Base-by-base conservation (phyloP, 2,113 vertebrate species). In the Gobius niger region DNA sequence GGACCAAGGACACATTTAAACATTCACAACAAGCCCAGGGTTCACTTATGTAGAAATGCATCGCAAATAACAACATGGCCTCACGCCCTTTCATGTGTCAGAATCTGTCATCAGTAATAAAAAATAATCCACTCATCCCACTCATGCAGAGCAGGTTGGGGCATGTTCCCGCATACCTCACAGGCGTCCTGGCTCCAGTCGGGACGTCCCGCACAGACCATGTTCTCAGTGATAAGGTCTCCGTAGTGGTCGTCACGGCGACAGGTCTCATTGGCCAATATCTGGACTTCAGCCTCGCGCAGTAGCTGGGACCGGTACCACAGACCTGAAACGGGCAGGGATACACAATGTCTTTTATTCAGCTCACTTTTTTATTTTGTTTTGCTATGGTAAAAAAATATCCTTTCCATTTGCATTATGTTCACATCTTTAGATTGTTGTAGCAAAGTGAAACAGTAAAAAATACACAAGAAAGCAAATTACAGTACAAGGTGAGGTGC, bases 151-250 rank as follows among this genome's bases (percentile, higher is more conserved):
- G 56, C 68, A 0, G 5, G 65, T 46, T 12, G 0, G 5, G 74
- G 53, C 73, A 8, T 7, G 80, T 24, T 11, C 0, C 0, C 44
- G 47, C 4, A 84, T 90, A 97, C 97, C 92, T 94, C 90, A 72
- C 97, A 98, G 1, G 95, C 86, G 60, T 98, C 97, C 16, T 79
- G 90, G 67, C 86, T 76, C 97, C 97, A 98, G 7, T 75, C 75
- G 0, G 89, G 80, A 24, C 91, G 91, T 12, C 90, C 94, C 11
- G 97, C 97, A 80, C 97, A 98, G 16, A 98, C 81, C 96, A 98
- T 98, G 70, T 96, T 95, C 16, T 85, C 84, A 10, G 91, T 97
- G 70, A 98, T 82, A 81, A 85, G 80, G 49, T 68, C 65, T 44
- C 2, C 88, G 0, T 95, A 95, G 52, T 96, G 95, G 11, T 91